Base-by-base conservation (phyloP, 2,113 vertebrate species). In the Atractosteus spatula region DNA sequence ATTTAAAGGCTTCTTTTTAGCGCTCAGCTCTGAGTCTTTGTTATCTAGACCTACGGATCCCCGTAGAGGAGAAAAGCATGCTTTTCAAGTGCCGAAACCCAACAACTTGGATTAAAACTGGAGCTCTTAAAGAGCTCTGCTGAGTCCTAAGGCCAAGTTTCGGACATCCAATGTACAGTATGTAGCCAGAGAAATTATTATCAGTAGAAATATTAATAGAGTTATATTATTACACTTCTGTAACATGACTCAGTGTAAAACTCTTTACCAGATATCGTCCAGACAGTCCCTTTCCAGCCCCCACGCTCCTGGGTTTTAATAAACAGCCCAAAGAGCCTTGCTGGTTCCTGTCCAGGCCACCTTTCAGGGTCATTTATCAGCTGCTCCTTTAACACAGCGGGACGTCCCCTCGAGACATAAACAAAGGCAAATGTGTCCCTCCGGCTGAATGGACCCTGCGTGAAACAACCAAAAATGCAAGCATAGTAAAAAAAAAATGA, bases 341-440 rank as follows among this genome's bases (percentile, higher is more conserved):
- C 66, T 74, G 71, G 11, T 43, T n/a, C 41, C 41, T 14, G 55
- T 66, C 71, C 51, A 44, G 55, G 41, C 56, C 71, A 66, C 63
- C 66, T 66, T 29, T 41, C 3, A 59, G 14, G 43, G 13, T 14
- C 29, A 68, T 44, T 51, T 16, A 62, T 69, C 59, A 62, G 17
- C 14, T 16, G 42, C 62, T 56, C 47, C 70, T 64, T 71, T 71
- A 63, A 29, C 17, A 8, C 41, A 14, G 47, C 44, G 12, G 54
- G 62, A 54, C 29, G 6, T 14, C 72, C 57, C 59, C 62, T 55
- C 59, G 66, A 74, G 67, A 69, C 68, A 55, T 61, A 54, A 74
- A 74, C 66, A 69, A 69, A 44, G 43, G 55, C 29, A 43, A 8
- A 16, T 59, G 12, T 4, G 56, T 4, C 11, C 56, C 56, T 59